Evolutionary conservation across 2,797 vertebrate species (phyloP).

Genomic region (Sarcoramphus papa): DNA sequence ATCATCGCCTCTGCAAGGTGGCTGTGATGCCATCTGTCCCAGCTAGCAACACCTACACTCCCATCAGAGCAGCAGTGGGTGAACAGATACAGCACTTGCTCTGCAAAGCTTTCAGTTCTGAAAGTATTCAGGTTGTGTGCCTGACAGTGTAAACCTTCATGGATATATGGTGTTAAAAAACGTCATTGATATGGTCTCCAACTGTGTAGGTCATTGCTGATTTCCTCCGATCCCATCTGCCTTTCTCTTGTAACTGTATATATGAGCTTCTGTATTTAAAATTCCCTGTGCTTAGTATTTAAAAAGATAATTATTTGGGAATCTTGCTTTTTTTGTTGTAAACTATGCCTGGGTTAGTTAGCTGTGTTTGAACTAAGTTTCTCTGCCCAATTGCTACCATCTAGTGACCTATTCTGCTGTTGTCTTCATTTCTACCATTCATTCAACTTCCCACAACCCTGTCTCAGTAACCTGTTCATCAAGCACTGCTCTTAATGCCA

Average conservation of each 20-base stretch:
- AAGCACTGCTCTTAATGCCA: neutral
- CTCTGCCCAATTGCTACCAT: neutral
- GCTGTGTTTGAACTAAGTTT: neutral
- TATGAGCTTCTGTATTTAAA: neutral
- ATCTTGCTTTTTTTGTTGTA: neutral
- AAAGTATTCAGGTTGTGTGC: neutral
- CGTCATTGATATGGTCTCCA: neutral
- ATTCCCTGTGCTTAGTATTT: neutral
- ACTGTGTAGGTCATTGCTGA: neutral
- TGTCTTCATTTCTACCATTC: neutral
- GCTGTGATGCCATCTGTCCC: neutral
- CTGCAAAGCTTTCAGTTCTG: neutral
- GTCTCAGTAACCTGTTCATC: neutral
- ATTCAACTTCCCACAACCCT: neutral
- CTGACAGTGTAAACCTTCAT: neutral
- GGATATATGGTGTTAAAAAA: neutral
- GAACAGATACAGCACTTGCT: neutral
- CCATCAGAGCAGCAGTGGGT: neutral
- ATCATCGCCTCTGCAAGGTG: neutral
- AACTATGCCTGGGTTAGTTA: neutral
- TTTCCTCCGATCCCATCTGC: neutral
- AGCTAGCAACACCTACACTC: neutral
- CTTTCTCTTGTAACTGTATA: neutral
- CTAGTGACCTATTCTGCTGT: neutral
- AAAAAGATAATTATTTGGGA: neutral